Evolutionary conservation across 2,888 invertebrate species (phyloP).

Genomic region (Lottia gigantea): DNA sequence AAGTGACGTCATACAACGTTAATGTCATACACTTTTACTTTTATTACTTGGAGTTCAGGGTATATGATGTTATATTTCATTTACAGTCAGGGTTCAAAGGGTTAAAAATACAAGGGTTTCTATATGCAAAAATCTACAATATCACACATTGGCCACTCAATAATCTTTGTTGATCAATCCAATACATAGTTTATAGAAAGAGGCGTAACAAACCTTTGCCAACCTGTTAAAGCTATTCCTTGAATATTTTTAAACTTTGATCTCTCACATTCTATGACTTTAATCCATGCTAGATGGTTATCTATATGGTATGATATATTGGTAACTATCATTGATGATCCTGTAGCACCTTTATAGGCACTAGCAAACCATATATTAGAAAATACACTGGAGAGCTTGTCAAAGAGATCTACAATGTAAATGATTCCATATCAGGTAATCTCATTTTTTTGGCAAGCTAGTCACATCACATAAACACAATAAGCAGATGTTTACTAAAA

Average conservation of each 20-base stretch:
- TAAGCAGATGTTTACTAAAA: too few species aligned
- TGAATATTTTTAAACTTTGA: conserved; percentile 60
- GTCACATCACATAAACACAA: too few species aligned
- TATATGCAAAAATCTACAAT: too few species aligned
- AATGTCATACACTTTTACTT: too few species aligned
- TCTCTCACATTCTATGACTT: conserved; percentile 55
- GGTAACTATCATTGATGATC: conserved; percentile 78
- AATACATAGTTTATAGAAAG: background rate
- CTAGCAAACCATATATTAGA: conserved; percentile 82
- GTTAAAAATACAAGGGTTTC: too few species aligned
- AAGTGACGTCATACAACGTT: too few species aligned
- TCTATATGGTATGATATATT: conserved; percentile 76
- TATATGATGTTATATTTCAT: too few species aligned
- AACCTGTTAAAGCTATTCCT: conserved; percentile 69
- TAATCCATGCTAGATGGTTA: conserved; percentile 81
- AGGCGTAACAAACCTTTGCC: conserved; percentile 65
- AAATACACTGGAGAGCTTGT: conserved; percentile 77
- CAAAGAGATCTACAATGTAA: conserved; percentile 68
- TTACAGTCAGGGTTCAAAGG: too few species aligned
- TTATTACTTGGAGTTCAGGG: too few species aligned
- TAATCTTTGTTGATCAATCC: too few species aligned
- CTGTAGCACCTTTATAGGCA: conserved; percentile 89
- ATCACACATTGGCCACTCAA: too few species aligned
- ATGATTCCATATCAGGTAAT: background rate
- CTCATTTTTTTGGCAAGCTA: too few species aligned